A percentile compares a stretch with the other conserved stretches of the same genome.
phyloP scores from a whole-genome alignment of 1,140 invertebrate species.

The Pemphigus obesinymphae region DNA sequence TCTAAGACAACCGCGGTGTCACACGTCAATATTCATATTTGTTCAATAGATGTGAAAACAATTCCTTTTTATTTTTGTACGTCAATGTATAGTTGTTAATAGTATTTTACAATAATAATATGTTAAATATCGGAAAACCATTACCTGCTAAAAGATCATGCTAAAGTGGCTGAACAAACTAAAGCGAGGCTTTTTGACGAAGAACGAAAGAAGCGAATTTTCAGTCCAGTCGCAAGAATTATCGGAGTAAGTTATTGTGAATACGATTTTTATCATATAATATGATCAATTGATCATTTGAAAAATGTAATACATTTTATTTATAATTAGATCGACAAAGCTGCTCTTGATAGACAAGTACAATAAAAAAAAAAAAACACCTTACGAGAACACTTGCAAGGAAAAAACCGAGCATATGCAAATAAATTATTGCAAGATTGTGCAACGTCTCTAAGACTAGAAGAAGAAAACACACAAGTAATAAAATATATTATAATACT shows the following conservation, averaged over 20 bases:
- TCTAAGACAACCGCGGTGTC: too few relatives aligned
- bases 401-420: background rate
- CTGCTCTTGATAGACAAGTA: conserved; percentile 10
- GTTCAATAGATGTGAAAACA: too few relatives aligned
- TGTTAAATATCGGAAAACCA: conserved; percentile 15
- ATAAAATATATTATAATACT: too few relatives aligned
- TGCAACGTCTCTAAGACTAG: background rate
- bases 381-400: background rate
- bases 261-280: background rate
- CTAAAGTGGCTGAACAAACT: background rate
- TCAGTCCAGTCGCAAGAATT: background rate
- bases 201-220: conserved; percentile 31
- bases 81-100: too few relatives aligned
- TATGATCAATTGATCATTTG: background rate
- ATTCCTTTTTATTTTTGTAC: too few relatives aligned
- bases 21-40: too few relatives aligned
- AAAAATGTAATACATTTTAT: background rate
- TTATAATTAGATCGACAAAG: conserved; percentile 8
- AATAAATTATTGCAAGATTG: conserved; percentile 22
- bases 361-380: conserved; percentile 15
- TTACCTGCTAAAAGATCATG: conserved; percentile 1
- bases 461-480: conserved; percentile 17
- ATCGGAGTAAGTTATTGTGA: conserved; percentile 1
- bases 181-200: conserved; percentile 19
- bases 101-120: too few relatives aligned